Conservation (phyloP, 2,888 invertebrate species). For the Heliconius ethilla region DNA sequence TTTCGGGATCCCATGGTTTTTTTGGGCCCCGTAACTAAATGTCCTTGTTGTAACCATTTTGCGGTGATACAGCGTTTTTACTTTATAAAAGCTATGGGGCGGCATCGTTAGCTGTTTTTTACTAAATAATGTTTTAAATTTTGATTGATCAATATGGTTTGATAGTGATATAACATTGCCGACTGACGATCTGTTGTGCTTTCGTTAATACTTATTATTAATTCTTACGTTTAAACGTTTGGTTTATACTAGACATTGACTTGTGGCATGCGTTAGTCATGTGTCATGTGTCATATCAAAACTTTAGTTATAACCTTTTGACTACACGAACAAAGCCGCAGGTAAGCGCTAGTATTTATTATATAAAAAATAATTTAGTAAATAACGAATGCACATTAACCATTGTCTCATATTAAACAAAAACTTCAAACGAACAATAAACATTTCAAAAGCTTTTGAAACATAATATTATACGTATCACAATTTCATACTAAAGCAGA, state of each 20-base stretch:
- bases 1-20: conserved; percentile 73
- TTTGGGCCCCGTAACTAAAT: conserved; percentile 70
- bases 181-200: not conserved
- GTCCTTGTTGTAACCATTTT: conserved; percentile 62
- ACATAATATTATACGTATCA: conserved; percentile 45
- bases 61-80: conserved; percentile 57
- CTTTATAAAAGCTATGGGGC: conserved; percentile 11
- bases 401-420: conserved; percentile 12
- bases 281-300: no score
- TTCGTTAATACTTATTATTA: not conserved
- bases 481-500: conserved; percentile 38
- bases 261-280: no score
- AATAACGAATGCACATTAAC: conserved; percentile 21
- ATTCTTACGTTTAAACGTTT: not conserved
- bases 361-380: not conserved
- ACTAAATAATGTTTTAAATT: not conserved
- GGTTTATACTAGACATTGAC: no score
- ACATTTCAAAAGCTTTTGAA: conserved; percentile 40
- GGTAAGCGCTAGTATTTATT: not conserved
- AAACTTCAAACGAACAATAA: conserved; percentile 29
- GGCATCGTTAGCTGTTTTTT: conserved; percentile 23
- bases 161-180: not conserved
- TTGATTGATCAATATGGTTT: conserved; percentile 26
- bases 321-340: no score
- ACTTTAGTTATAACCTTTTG: no score